These are phyloP conservation scores for Drosophila ficusphila DNA, from an alignment of 1,140 invertebrate genomes.

Conservation along the genomic window DNA sequence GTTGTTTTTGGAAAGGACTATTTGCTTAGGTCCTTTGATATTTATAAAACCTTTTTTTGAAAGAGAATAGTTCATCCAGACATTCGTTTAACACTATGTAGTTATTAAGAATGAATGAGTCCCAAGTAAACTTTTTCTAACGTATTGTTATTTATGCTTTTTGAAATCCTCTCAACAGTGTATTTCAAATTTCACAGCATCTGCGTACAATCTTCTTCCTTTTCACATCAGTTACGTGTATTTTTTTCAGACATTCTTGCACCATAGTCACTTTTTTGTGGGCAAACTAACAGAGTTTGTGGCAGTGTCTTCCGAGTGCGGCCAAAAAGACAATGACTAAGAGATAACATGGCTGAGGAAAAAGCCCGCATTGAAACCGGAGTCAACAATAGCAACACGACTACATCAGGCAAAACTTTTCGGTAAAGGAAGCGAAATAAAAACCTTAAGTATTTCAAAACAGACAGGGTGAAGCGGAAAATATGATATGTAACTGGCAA, in stretches of 20 bases:
- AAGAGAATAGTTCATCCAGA: background rate
- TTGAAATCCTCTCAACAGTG: background rate
- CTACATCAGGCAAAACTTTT: constrained; percentile 58
- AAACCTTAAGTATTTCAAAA: constrained; percentile 71
- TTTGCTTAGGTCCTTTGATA: background rate
- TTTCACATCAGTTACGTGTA: constrained; percentile 21
- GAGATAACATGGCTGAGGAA: constrained; percentile 58
- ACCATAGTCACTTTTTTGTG: constrained; percentile 12
- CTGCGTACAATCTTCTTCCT: background rate
- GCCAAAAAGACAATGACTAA: constrained; percentile 61
- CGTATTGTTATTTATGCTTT: too few species aligned
- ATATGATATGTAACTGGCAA: constrained; percentile 45
- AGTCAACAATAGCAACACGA: constrained; percentile 47
- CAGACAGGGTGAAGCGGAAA: constrained; percentile 14
- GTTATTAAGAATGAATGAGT: too few species aligned
- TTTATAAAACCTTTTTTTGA: background rate
- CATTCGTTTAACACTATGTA: too few species aligned
- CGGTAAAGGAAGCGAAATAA: constrained; percentile 68
- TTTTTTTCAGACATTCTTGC: constrained; percentile 9
- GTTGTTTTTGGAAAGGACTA: background rate
- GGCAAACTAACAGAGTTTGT: constrained; percentile 44
- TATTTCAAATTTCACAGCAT: background rate
- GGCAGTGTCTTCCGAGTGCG: constrained; percentile 38
- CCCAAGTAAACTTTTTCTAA: background rate
- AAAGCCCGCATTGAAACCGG: constrained; percentile 54